A percentile compares a stretch with the other conserved stretches of the same genome.
These are phyloP conservation scores for Drosophila virilis DNA, from an alignment of 1,140 invertebrate genomes.

Conservation along the genomic window DNA sequence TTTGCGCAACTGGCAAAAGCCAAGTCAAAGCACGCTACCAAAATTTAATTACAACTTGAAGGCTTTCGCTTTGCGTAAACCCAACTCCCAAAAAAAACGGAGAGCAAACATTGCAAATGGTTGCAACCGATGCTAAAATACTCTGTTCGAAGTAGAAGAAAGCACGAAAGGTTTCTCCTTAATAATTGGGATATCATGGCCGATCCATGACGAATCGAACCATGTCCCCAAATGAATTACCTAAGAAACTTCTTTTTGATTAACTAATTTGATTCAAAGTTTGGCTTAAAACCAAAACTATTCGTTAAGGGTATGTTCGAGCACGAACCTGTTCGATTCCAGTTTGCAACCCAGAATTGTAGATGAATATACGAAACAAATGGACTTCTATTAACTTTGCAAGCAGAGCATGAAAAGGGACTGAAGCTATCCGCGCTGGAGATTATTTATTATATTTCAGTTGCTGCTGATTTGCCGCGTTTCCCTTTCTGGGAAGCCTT, in stretches of 20 bases:
- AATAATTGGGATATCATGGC: too few species aligned
- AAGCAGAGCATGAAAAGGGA: background rate
- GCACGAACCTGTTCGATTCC: too few species aligned
- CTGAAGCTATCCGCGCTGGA: background rate
- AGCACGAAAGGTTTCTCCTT: too few species aligned
- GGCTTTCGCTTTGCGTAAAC: constrained; percentile 37
- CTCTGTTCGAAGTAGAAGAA: background rate
- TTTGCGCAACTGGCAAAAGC: constrained; percentile 10
- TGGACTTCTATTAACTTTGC: background rate
- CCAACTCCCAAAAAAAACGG: constrained; percentile 18
- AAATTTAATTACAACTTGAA: constrained; percentile 80
- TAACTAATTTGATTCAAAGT: too few species aligned
- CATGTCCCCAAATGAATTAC: too few species aligned
- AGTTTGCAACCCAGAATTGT: too few species aligned
- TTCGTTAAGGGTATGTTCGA: too few species aligned
- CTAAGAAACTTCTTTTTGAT: too few species aligned
- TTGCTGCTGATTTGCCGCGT: constrained; percentile 64
- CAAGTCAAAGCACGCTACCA: constrained; percentile 2
- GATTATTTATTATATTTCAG: constrained; percentile 74
- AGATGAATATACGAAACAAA: background rate
- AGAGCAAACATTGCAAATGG: background rate
- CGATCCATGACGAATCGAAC: too few species aligned
- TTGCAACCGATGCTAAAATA: background rate
- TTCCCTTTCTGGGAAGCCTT: constrained; percentile 43
- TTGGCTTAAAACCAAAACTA: too few species aligned